Base-by-base conservation (phyloP, 2,113 vertebrate genomes). In the Nothocercus julius region DNA sequence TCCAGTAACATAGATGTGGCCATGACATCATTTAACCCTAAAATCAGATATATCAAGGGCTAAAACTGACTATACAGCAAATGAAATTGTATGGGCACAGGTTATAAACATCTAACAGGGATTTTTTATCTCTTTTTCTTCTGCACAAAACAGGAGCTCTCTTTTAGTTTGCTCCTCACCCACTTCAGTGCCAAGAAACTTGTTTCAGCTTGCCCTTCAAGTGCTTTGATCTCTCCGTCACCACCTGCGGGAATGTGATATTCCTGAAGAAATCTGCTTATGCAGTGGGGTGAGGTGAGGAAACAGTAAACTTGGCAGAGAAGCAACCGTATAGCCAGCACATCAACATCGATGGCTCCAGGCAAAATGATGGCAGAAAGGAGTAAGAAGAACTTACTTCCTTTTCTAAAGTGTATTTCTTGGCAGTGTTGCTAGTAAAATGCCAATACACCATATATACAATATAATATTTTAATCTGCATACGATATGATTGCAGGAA, bases 221-320 rank as follows among this genome's bases (percentile, higher is more conserved):
- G 86, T 8, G 11, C 10, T 91, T 93, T 96, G n/a, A n/a, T 77
- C 44, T 91, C 38, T 30, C 30, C 79, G 44, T 30, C n/a, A 85
- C 19, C 28, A 88, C 44, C 62, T 74, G 66, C 67, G 59, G 51
- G 21, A 85, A 92, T 61, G 44, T 8, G 2, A 58, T 85, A 76
- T 54, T 85, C 59, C 64, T 85, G 67, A 79, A 92, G 63, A 87
- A 93, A 93, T 89, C 58, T 82, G 19, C 51, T 87, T 66, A 85
- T 61, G 45, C 51, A 21, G 38, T n/a, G 11, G 17, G 15, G 5
- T 82, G 38, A 91, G 58, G 56, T 24, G 11, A 89, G 36, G 58
- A 85, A 92, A 91, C 20, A 32, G 70, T 40, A 69, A 66, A 79
- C 34, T 58, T 85, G 91, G 83, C 66, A 91, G 70, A 89, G 44